phyloP scores from a whole-genome alignment of 2,113 vertebrate species.

The Toxostoma redivivum region DNA sequence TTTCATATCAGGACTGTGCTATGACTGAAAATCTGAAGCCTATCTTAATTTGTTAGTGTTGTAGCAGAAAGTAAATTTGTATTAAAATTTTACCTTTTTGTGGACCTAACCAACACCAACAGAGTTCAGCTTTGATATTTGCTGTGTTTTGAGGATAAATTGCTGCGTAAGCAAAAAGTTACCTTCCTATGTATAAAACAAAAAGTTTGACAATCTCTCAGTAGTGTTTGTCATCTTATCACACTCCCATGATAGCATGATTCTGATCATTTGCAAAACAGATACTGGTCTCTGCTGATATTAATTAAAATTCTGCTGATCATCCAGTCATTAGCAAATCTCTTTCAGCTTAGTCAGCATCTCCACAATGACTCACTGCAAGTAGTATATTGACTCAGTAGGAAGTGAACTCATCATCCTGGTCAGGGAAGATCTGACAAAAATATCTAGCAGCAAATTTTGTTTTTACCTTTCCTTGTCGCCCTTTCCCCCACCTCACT shows the following conservation, averaged over 20 bases:
- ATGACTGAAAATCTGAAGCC: neutral
- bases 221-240: neutral
- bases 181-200: neutral
- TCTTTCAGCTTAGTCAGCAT: constrained; percentile 44
- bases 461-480: neutral
- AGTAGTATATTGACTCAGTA: constrained; percentile 38
- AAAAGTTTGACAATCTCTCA: neutral
- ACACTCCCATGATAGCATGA: neutral
- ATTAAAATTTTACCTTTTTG: neutral
- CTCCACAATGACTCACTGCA: constrained; percentile 35
- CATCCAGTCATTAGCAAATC: constrained; percentile 32
- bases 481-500: neutral
- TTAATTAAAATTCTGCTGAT: constrained; percentile 40
- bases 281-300: constrained; percentile 3
- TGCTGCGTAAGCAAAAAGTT: neutral
- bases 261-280: neutral
- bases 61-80: neutral
- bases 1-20: neutral
- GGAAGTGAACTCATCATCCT: constrained; percentile 37
- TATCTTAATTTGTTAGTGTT: neutral
- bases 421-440: constrained; percentile 1
- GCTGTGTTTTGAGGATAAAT: neutral
- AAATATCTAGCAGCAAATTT: neutral
- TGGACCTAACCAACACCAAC: neutral
- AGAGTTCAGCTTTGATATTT: neutral